These are phyloP conservation scores for Tichodroma muraria DNA, from an alignment of 2,113 vertebrate species.

Conservation along the genomic window DNA sequence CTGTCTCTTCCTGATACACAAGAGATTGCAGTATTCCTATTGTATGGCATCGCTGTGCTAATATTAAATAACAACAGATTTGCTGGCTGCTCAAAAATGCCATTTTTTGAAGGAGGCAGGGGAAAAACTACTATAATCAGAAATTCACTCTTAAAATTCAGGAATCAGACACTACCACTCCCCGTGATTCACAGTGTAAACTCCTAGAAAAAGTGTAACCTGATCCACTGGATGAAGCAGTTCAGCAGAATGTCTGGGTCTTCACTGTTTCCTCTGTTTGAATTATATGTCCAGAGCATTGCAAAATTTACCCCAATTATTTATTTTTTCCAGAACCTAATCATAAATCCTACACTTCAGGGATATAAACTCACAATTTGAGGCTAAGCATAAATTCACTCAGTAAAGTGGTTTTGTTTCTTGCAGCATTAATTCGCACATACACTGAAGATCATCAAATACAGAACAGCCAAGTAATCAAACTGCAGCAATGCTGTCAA, in stretches of 20 bases:
- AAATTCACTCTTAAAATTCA: neutral
- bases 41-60: neutral
- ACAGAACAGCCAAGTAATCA: conserved; percentile 29
- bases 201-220: conserved; percentile 38
- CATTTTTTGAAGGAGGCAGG: neutral
- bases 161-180: neutral
- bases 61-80: conserved; percentile 4
- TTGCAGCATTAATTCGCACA: conserved; percentile 42
- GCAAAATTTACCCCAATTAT: conserved; percentile 1
- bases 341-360: neutral
- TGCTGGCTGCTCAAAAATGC: neutral
- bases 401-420: conserved; percentile 55
- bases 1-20: neutral
- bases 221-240: neutral
- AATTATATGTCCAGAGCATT: neutral
- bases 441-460: conserved; percentile 18
- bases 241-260: conserved; percentile 32
- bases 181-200: neutral
- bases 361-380: neutral
- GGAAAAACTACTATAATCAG: neutral
- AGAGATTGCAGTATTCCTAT: conserved; percentile 15
- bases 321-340: neutral
- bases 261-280: neutral
- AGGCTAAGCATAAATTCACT: conserved; percentile 13
- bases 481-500: conserved; percentile 31